Evolutionary conservation across 2,888 invertebrate species (phyloP).

Genomic region (Pristionchus entomophagus): DNA sequence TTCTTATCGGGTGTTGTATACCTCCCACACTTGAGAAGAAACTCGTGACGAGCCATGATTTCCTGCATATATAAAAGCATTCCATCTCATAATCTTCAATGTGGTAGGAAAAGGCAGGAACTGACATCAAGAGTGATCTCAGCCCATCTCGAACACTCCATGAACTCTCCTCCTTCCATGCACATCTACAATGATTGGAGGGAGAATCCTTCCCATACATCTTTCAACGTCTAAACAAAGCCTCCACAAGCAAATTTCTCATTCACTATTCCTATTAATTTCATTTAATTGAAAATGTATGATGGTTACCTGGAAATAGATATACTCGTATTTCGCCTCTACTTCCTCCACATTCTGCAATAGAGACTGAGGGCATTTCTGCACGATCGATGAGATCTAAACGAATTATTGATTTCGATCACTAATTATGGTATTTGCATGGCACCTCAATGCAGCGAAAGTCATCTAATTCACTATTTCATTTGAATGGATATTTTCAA

Average conservation of each 20-base stretch:
- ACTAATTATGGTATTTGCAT: too few species aligned
- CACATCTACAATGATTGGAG: constrained; percentile 74
- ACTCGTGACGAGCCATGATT: constrained; percentile 60
- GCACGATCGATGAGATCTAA: constrained; percentile 43
- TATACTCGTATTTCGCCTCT: constrained; percentile 72
- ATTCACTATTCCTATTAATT: background rate
- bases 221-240: too few species aligned
- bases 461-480: too few species aligned
- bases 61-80: too few species aligned
- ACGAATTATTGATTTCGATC: background rate
- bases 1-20: constrained; percentile 72
- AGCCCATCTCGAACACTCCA: constrained; percentile 58
- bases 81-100: too few species aligned
- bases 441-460: too few species aligned
- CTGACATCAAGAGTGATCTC: constrained; percentile 51
- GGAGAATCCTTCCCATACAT: too few species aligned
- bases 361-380: constrained; percentile 53
- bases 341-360: constrained; percentile 68
- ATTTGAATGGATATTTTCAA: too few species aligned
- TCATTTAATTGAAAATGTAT: too few species aligned
- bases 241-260: background rate
- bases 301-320: constrained; percentile 64
- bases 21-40: constrained; percentile 60
- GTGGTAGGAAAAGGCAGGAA: background rate
- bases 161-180: constrained; percentile 66